Base-by-base conservation (phyloP, 2,797 vertebrate species). In the Chloroceryle inda region DNA sequence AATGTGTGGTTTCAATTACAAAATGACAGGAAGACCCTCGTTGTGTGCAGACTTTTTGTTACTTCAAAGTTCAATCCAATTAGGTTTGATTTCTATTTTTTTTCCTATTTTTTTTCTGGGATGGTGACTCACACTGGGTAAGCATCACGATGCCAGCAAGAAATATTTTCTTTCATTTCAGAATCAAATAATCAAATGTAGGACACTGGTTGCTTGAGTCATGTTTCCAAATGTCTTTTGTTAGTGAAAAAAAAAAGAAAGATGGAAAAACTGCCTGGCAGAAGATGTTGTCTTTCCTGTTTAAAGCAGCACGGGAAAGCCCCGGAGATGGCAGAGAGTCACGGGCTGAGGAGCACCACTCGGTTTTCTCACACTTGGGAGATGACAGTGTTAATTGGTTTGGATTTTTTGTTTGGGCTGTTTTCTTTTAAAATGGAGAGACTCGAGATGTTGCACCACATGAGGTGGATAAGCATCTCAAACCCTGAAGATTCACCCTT, bases 31-130 rank as follows among this genome's bases (percentile, higher is more conserved):
- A 95, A 73, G 83, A 81, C 68, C 82, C 94, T 96, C 44, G 76
- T 94, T 85, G 85, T 76, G 67, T 45, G 82, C 92, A 86, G 94
- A 56, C 64, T 94, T 97, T 92, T 91, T 87, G 85, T 92, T 78
- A 21, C 76, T 94, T 75, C 88, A 88, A 96, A 95, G 96, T 96
- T 96, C 96, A 96, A 92, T 75, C 73, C 88, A 88, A 92, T 96
- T 94, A 92, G 33, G 44, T 84, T 96, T 96, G 94, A 88, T 93
- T 93, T 71, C 66, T 84, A 75, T 61, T 9, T 49, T 27, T 35
- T 16, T 92, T 66, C 10, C 37, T 37, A 9, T 37, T 37, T 84
- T 82, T 66, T 27, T 50, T 8, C 27, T 22, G 11, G 69, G 79
- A 55, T 2, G 2, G 73, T 94, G 94, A 96, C 82, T 94, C 92